These are phyloP conservation scores for Andrena camellia DNA, from an alignment of 2,888 invertebrate species.

Conservation along the genomic window DNA sequence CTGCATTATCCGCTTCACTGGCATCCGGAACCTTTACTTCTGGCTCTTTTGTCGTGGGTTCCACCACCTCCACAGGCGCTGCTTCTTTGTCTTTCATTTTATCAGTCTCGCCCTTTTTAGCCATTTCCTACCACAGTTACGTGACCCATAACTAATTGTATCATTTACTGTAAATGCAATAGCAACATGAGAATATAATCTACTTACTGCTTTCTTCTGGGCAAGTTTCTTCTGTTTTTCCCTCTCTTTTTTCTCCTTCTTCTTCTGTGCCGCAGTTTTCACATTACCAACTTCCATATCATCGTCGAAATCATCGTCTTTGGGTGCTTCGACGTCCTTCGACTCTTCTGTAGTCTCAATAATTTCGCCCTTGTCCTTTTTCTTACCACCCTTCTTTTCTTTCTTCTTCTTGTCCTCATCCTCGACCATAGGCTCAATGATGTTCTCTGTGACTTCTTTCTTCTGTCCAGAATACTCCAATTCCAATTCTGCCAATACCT, in stretches of 20 bases:
- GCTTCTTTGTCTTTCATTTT: constrained; percentile 78
- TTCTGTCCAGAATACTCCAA: constrained; percentile 91
- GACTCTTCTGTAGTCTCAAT: constrained; percentile 81
- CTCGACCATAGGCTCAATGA: constrained; percentile 51
- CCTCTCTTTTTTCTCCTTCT: constrained; percentile 95
- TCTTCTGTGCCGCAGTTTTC: constrained; percentile 95
- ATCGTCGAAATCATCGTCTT: constrained; percentile 78
- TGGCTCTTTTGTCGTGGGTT: constrained; percentile 61
- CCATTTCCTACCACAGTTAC: constrained; percentile 73
- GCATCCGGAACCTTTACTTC: constrained; percentile 42
- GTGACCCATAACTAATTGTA: neutral
- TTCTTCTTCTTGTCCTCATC: constrained; percentile 69
- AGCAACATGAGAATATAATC: constrained; percentile 13
- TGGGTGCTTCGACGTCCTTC: constrained; percentile 37
- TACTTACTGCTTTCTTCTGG: constrained; percentile 87
- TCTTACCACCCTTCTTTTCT: constrained; percentile 70
- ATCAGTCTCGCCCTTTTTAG: constrained; percentile 45
- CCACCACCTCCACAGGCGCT: constrained; percentile 60
- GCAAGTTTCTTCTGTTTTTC: constrained; percentile 91
- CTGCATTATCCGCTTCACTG: constrained; percentile 78
- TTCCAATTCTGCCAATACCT: constrained; percentile 93
- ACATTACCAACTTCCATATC: constrained; percentile 87
- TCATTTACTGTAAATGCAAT: neutral
- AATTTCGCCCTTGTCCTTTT: constrained; percentile 81
- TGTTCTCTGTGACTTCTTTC: constrained; percentile 83